Conservation (phyloP, 2,888 invertebrate species). For the Schizotus pectinicornis region DNA sequence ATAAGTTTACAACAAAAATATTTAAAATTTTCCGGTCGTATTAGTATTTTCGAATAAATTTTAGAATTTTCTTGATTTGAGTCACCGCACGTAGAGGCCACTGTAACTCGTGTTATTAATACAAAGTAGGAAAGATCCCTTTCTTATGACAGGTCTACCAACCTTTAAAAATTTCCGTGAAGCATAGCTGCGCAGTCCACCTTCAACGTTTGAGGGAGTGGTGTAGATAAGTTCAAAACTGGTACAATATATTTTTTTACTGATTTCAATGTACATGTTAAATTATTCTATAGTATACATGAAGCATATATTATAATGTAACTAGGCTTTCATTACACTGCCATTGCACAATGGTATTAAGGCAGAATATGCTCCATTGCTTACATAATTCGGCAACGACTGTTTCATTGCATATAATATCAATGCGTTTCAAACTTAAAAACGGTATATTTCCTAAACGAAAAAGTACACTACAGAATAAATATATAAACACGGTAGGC, state of each 20-base stretch:
- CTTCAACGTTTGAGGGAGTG: too few species aligned
- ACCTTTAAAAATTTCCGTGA: too few species aligned
- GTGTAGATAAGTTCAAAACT: slow-evolving; percentile 20
- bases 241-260: slow-evolving; percentile 34
- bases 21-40: too few species aligned
- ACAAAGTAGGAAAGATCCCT: too few species aligned
- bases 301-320: slow-evolving; percentile 37
- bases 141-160: too few species aligned
- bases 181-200: too few species aligned
- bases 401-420: slow-evolving; percentile 27
- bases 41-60: too few species aligned
- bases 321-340: slow-evolving; percentile 37
- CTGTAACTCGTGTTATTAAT: too few species aligned
- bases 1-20: too few species aligned
- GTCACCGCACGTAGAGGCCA: too few species aligned
- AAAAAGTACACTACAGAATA: slow-evolving; percentile 23
- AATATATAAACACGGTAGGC: slow-evolving; percentile 31
- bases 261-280: slow-evolving; percentile 37
- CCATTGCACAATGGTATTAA: slow-evolving; percentile 34
- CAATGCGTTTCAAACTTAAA: slow-evolving; percentile 19
- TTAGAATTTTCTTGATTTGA: too few species aligned
- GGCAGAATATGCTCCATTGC: slow-evolving; percentile 36
- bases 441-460: slow-evolving; percentile 9
- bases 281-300: slow-evolving; percentile 37
- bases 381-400: slow-evolving; percentile 27